phyloP scores from a whole-genome alignment of 2,113 vertebrate genomes.

The Orthonyx spaldingii region DNA sequence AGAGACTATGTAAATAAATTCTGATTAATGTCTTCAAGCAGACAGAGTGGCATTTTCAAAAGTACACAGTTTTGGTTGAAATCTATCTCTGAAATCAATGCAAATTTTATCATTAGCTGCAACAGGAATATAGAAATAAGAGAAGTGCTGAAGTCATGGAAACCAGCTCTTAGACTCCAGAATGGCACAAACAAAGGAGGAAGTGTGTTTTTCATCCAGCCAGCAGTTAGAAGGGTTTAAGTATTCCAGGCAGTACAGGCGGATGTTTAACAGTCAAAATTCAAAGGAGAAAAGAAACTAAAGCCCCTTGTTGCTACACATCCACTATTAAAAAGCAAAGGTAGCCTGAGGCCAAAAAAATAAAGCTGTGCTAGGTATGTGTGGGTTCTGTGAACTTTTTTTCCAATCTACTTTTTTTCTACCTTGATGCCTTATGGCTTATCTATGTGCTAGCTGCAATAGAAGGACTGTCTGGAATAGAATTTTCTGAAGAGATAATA shows the following conservation, averaged over 20 bases:
- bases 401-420: not conserved
- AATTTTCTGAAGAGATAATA: not conserved
- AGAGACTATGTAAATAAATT: not conserved
- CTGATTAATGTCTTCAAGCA: not conserved
- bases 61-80: not conserved
- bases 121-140: not conserved
- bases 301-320: not conserved
- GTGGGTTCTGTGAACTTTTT: not conserved
- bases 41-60: not conserved
- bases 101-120: not conserved
- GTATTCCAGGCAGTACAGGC: constrained; percentile 27
- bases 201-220: constrained; percentile 24
- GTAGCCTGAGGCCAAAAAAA: not conserved
- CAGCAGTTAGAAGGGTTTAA: constrained; percentile 1
- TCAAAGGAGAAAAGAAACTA: constrained; percentile 18
- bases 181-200: not conserved
- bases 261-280: constrained; percentile 27
- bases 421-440: not conserved
- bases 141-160: constrained; percentile 42
- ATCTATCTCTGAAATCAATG: not conserved
- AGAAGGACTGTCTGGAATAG: not conserved
- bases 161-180: constrained; percentile 4
- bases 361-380: not conserved
- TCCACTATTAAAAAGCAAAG: not conserved
- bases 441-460: not conserved